Conservation (phyloP, 2,113 vertebrate species). For the Zosterops japonicus region DNA sequence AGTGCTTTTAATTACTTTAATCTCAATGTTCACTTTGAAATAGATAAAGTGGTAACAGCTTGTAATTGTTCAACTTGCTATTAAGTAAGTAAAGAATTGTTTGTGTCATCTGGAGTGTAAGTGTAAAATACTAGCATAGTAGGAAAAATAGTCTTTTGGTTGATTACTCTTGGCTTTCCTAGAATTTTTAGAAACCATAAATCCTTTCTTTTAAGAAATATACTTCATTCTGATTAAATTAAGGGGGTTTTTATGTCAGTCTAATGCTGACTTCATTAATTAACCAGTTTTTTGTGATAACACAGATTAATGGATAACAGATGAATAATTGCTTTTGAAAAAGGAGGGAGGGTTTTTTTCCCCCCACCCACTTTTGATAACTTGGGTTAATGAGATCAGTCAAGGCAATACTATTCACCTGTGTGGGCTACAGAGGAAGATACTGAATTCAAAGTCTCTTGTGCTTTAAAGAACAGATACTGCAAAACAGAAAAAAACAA, state of each 20-base stretch:
- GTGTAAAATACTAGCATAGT: background rate
- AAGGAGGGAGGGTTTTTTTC: rapidly evolving
- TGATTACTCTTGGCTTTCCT: background rate
- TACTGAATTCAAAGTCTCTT: background rate
- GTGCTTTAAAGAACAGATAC: background rate
- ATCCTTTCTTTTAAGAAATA: background rate
- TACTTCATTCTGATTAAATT: background rate
- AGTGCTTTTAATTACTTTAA: slow-evolving; percentile 23
- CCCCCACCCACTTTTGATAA: background rate
- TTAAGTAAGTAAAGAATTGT: slow-evolving; percentile 28
- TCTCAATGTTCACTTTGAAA: slow-evolving; percentile 1
- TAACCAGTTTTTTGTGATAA: background rate
- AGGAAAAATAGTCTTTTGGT: background rate
- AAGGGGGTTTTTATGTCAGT: background rate
- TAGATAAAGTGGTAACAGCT: background rate
- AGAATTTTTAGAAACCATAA: background rate
- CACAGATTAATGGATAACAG: background rate
- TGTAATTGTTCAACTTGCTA: background rate
- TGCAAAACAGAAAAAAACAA: background rate
- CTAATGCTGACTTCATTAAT: background rate
- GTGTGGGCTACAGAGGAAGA: background rate
- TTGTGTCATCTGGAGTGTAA: background rate
- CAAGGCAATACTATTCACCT: background rate
- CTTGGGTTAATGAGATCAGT: background rate
- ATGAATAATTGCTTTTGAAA: background rate